phyloP scores from a whole-genome alignment of 2,113 vertebrate genomes.

The Cebidichthys violaceus region DNA sequence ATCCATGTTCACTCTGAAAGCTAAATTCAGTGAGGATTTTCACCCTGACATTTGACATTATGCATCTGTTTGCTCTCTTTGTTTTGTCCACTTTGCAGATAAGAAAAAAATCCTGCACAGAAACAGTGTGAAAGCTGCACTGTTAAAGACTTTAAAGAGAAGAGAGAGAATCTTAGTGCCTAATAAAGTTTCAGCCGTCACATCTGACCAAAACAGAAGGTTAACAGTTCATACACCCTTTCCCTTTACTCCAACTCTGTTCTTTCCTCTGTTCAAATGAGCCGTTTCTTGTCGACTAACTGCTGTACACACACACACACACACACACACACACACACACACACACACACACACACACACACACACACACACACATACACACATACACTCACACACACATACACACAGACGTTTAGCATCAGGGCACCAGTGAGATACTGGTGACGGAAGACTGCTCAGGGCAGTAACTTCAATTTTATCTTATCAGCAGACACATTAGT shows the following conservation, averaged over 20 bases:
- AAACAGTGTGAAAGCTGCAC: constrained; percentile 10
- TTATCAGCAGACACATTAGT: neutral
- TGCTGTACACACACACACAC: neutral
- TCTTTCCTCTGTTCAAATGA: constrained; percentile 28
- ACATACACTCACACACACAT: constrained; percentile 10
- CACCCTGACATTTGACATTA: neutral
- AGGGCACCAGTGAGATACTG: neutral
- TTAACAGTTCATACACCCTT: constrained; percentile 34
- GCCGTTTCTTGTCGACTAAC: constrained; percentile 24
- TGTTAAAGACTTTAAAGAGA: neutral
- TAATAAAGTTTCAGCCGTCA: constrained; percentile 31
- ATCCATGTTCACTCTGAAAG: neutral
- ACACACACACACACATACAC: constrained; percentile 4
- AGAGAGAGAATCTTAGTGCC: neutral
- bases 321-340: neutral
- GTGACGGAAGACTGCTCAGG: neutral
- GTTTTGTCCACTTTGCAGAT: neutral
- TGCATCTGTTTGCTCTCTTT: neutral
- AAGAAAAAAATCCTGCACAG: neutral
- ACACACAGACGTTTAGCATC: constrained; percentile 2
- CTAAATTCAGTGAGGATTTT: neutral
- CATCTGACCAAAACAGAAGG: constrained; percentile 34
- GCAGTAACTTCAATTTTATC: constrained; percentile 13
- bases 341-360: constrained; percentile 6
- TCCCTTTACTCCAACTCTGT: constrained; percentile 12